phyloP scores from a whole-genome alignment of 2,797 vertebrate genomes.

The Buceros bicornis region DNA sequence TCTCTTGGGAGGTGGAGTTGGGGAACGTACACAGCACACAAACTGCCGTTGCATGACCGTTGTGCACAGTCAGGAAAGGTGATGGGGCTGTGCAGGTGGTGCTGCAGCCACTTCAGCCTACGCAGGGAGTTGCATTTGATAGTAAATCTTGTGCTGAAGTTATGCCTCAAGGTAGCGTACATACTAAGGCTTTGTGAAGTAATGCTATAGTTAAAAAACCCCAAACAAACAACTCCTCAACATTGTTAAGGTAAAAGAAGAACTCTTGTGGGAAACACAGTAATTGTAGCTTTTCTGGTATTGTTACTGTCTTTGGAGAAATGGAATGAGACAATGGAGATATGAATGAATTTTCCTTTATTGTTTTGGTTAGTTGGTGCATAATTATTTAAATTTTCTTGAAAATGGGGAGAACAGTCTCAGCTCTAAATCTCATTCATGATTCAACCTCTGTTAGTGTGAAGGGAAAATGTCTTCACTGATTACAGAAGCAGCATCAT shows the following conservation, averaged over 20 bases:
- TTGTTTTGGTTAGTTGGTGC: neutral
- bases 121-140: neutral
- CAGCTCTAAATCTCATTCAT: neutral
- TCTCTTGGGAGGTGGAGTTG: neutral
- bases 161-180: neutral
- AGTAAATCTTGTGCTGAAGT: neutral
- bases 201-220: neutral
- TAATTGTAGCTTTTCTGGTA: neutral
- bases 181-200: neutral
- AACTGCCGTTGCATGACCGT: neutral
- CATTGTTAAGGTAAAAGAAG: neutral
- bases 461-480: neutral
- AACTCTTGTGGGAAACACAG: neutral
- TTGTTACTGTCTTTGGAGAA: neutral
- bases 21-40: neutral
- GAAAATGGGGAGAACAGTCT: accelerated
- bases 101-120: neutral
- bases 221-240: neutral
- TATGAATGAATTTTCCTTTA: accelerated
- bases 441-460: neutral
- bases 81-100: neutral
- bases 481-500: neutral
- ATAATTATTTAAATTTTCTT: neutral
- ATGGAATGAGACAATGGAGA: neutral
- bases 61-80: neutral